Evolutionary conservation across 2,888 invertebrate species (phyloP).

Genomic region (Pristionchus fissidentatus): DNA sequence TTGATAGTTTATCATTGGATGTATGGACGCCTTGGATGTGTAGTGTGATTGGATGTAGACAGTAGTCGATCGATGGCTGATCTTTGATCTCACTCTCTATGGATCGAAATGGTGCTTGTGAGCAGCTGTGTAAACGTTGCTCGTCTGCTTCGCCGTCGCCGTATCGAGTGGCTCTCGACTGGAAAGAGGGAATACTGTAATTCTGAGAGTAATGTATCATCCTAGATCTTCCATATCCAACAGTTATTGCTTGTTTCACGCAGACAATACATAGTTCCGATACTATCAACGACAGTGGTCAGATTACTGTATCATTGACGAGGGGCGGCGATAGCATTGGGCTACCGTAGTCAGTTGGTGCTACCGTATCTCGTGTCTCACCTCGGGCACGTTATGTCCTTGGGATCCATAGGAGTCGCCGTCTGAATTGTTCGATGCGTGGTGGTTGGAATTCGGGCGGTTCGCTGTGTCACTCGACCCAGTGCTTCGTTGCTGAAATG

Average conservation of each 20-base stretch:
- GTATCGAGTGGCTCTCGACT: constrained; percentile 13
- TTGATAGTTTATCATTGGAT: constrained; percentile 38
- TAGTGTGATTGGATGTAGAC: no score
- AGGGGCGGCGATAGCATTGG: background rate
- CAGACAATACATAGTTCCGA: background rate
- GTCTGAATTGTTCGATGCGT: constrained; percentile 13
- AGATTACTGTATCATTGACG: background rate
- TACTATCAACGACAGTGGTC: no score
- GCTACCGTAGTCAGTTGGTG: background rate
- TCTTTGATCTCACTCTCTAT: no score
- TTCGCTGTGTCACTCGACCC: background rate
- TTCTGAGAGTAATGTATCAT: background rate
- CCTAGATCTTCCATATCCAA: no score
- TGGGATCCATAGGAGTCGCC: background rate
- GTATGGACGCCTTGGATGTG: constrained; percentile 24
- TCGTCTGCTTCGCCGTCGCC: constrained; percentile 22
- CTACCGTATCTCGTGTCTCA: background rate
- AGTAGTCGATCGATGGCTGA: no score
- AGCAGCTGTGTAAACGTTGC: background rate
- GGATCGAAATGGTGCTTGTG: no score
- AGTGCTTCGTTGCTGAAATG: constrained; percentile 12
- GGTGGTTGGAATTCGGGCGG: constrained; percentile 1
- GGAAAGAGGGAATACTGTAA: background rate
- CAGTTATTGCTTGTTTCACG: background rate
- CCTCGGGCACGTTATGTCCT: constrained; percentile 2